Evolutionary conservation across 2,113 vertebrate species (phyloP).

Genomic region (Verasper variegatus): DNA sequence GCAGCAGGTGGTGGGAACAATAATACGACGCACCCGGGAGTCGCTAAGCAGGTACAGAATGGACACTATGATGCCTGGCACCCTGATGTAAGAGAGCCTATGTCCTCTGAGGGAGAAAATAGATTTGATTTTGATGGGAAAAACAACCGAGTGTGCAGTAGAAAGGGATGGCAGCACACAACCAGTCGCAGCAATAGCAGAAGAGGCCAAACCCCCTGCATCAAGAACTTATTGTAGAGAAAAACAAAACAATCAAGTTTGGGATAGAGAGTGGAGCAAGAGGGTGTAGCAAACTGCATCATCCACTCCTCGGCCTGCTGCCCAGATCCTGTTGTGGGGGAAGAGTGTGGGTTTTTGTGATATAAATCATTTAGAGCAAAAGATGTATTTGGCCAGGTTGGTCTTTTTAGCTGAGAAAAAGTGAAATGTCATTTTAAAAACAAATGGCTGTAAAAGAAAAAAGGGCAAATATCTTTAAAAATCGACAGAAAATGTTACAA

Average conservation of each 20-base stretch:
- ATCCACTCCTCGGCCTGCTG: slow-evolving; percentile 11
- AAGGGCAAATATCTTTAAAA: background rate
- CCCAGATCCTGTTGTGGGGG: slow-evolving; percentile 25
- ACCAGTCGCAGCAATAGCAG: background rate
- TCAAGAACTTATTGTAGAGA: slow-evolving; percentile 20
- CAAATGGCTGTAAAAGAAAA: background rate
- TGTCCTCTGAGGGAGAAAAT: background rate
- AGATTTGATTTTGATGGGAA: background rate
- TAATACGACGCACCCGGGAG: slow-evolving; percentile 93
- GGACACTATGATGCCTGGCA: background rate
- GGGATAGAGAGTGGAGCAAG: background rate
- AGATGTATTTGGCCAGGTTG: background rate
- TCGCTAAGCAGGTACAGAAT: slow-evolving; percentile 86
- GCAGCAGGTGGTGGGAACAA: slow-evolving; percentile 96
- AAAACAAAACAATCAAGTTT: slow-evolving; percentile 25
- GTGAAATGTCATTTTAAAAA: background rate
- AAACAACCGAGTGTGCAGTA: slow-evolving; percentile 18
- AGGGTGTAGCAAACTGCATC: slow-evolving; percentile 14
- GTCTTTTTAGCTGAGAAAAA: too few species aligned
- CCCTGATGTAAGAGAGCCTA: background rate
- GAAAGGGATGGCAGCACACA: slow-evolving; percentile 12
- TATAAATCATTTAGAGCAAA: slow-evolving; percentile 28
- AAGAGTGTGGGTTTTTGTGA: background rate
- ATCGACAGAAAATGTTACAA: background rate
- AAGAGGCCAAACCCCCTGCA: slow-evolving; percentile 10